Conservation (phyloP, 2,888 invertebrate genomes). For the Caenorhabditis afra region DNA sequence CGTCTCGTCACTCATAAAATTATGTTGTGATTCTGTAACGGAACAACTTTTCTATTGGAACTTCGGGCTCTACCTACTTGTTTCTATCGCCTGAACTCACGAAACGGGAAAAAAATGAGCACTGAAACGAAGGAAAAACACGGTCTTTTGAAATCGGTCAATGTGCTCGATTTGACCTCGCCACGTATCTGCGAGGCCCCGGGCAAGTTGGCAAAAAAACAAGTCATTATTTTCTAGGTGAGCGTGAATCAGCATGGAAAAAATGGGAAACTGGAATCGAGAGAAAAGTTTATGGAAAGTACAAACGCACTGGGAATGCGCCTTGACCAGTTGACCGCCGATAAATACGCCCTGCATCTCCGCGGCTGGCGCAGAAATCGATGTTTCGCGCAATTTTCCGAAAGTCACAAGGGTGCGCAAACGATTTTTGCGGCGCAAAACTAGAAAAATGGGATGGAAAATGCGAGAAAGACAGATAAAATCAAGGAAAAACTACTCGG, state of each 20-base stretch:
- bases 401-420: not conserved
- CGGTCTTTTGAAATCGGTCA: too few species aligned
- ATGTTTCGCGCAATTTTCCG: slow-evolving; percentile 2
- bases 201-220: too few species aligned
- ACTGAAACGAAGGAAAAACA: too few species aligned
- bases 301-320: slow-evolving; percentile 47
- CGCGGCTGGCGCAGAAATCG: slow-evolving; percentile 11
- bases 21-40: not conserved
- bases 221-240: too few species aligned
- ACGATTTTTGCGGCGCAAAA: not conserved
- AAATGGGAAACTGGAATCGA: not conserved
- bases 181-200: too few species aligned
- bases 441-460: not conserved
- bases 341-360: slow-evolving; percentile 12
- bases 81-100: too few species aligned
- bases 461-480: not conserved
- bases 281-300: slow-evolving; percentile 27
- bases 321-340: slow-evolving; percentile 58
- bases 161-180: too few species aligned
- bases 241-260: too few species aligned
- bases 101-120: too few species aligned
- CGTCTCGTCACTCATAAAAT: slow-evolving; percentile 3
- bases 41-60: not conserved
- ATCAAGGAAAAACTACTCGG: not conserved
- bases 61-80: too few species aligned